These are phyloP conservation scores for Cheilosia variabilis DNA, from an alignment of 2,888 invertebrate genomes.

Conservation along the genomic window DNA sequence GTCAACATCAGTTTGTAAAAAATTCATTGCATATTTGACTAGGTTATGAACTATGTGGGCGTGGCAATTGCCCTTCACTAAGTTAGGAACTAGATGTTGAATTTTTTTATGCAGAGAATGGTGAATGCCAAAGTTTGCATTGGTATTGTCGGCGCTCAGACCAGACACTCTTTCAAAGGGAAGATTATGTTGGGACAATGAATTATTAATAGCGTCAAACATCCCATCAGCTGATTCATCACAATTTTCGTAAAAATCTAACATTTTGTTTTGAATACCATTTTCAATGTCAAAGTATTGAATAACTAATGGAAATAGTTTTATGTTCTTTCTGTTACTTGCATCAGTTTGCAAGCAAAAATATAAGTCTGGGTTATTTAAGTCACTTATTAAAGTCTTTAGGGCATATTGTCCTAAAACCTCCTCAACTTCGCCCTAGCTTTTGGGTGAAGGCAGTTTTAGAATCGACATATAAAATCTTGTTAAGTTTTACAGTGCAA, in stretches of 20 bases:
- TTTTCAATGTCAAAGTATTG: conserved; percentile 29
- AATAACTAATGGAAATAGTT: conserved; percentile 52
- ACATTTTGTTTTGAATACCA: conserved; percentile 43
- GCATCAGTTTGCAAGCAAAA: conserved; percentile 58
- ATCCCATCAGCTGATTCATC: conserved; percentile 47
- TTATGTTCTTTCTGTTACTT: conserved; percentile 36
- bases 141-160: conserved; percentile 15
- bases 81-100: conserved; percentile 16
- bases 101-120: not conserved
- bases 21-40: conserved; percentile 43
- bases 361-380: conserved; percentile 33
- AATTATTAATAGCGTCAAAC: conserved; percentile 41
- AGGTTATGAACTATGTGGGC: conserved; percentile 34
- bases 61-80: conserved; percentile 16
- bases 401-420: no score
- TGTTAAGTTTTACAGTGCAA: no score
- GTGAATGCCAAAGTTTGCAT: not conserved
- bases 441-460: no score
- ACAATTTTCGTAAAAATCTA: conserved; percentile 48
- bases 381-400: conserved; percentile 20
- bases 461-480: no score
- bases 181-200: conserved; percentile 20
- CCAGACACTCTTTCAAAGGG: no score
- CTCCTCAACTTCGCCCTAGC: no score
- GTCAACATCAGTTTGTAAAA: not conserved